Base-by-base conservation (phyloP, 2,797 vertebrate genomes). In the Gymnoscopelus braueri region DNA sequence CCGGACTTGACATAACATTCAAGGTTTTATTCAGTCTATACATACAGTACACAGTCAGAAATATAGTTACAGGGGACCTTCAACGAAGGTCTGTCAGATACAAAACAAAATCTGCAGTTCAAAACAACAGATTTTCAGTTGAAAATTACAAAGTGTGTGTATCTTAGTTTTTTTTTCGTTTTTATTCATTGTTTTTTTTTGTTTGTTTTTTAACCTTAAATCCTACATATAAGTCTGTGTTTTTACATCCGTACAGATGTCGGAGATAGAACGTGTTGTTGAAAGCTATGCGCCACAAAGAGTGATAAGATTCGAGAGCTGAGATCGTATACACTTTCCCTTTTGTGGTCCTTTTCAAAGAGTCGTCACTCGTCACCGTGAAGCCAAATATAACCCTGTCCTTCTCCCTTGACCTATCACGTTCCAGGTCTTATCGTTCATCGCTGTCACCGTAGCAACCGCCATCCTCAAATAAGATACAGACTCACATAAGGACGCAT, bases 11-110 rank as follows among this genome's bases (percentile, higher is more conserved):
- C 81, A 77, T 86, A 92, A 93, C 93, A 94, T 94, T 94, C 91
- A 94, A 92, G 87, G 90, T 93, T 93, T 94, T 91, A 92, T 94
- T 93, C 90, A 91, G 83, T 88, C 88, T 89, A 94, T 91, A 92
- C 89, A 88, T 93, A 93, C 92, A 94, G 91, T 91, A 91, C 92
- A 94, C 92, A 92, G 87, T 93, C 90, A 92, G 85, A 92, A 91
- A 92, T 91, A 90, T 89, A 51, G 74, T 71, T 69, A 92, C 90
- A 94, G 82, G 67, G 89, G 84, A 89, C 93, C 92, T 92, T 90
- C 76, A 77, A 71, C 69, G 62, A 90, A 92, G 87, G 90, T 85
- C 75, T 71, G 51, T 86, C 77, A 84, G 85, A 79, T 91, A 90
- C 82, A 84, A 82, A 82, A 77, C 81, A 39, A 89, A 91, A 88